A percentile compares a stretch with the other conserved stretches of the same genome.
phyloP scores from a whole-genome alignment of 2,113 vertebrate species.

The Equus przewalskii region DNA sequence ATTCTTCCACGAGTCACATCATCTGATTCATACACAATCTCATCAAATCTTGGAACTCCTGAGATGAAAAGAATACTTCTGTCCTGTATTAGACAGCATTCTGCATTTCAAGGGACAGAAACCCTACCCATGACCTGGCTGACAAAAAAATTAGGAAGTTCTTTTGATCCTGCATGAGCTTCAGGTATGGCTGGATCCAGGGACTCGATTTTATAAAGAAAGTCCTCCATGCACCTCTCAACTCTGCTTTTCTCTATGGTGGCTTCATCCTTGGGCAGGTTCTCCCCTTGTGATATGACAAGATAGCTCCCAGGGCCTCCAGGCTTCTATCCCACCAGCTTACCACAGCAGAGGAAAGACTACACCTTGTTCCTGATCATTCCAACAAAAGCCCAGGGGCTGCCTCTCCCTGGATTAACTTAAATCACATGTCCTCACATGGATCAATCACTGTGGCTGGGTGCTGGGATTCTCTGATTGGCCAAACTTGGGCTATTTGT shows the following conservation, averaged over 20 bases:
- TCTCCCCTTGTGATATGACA: not conserved
- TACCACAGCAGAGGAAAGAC: not conserved
- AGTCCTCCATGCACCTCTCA: not conserved
- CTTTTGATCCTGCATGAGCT: not conserved
- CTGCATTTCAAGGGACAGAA: not conserved
- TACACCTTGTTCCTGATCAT: no score
- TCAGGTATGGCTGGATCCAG: conserved; percentile 27
- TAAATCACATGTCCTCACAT: not conserved
- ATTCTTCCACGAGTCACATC: not conserved
- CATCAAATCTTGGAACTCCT: not conserved
- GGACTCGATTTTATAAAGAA: not conserved
- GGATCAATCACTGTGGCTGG: not conserved
- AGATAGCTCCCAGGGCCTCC: not conserved
- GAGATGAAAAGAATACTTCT: not conserved
- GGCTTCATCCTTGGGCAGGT: not conserved
- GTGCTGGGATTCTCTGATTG: not conserved
- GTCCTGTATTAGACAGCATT: not conserved
- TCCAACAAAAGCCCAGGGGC: not conserved
- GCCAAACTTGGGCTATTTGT: not conserved
- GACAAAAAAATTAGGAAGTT: not conserved
- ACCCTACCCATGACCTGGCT: not conserved
- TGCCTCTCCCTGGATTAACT: not conserved
- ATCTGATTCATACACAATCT: not conserved
- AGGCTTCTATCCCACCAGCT: not conserved
- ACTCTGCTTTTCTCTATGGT: not conserved